Conservation (phyloP, 2,888 invertebrate species). For the Malacosoma neustria region DNA sequence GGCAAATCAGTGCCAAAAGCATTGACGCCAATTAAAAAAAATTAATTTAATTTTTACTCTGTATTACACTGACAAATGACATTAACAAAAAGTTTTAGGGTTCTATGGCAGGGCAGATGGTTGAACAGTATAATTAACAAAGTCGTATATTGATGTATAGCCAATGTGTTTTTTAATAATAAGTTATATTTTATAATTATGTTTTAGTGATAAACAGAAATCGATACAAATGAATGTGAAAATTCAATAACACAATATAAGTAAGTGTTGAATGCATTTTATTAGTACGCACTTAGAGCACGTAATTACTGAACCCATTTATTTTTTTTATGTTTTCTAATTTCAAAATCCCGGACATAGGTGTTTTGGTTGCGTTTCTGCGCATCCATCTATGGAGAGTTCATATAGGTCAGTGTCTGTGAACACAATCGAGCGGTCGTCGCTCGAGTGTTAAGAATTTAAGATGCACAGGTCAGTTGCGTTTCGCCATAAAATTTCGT, state of each 20-base stretch:
- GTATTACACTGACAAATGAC: too few relatives aligned
- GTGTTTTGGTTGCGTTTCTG: slow-evolving; percentile 44
- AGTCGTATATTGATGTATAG: slow-evolving; percentile 42
- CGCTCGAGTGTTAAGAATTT: slow-evolving; percentile 22
- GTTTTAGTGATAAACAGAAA: slow-evolving; percentile 30
- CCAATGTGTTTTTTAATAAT: slow-evolving; percentile 42
- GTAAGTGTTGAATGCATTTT: slow-evolving; percentile 26
- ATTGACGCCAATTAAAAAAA: too few relatives aligned
- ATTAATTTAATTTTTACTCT: too few relatives aligned
- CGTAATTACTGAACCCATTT: slow-evolving; percentile 43
- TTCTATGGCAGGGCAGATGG: slow-evolving; percentile 38
- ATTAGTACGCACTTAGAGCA: slow-evolving; percentile 38
- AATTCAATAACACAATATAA: slow-evolving; percentile 22
- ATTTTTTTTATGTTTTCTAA: slow-evolving; percentile 49
- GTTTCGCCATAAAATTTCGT: slow-evolving; percentile 39
- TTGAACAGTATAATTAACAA: slow-evolving; percentile 43
- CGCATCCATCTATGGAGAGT: slow-evolving; percentile 33
- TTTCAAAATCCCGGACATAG: slow-evolving; percentile 41
- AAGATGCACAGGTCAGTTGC: slow-evolving; percentile 43
- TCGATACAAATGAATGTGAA: slow-evolving; percentile 27
- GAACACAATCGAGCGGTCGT: slow-evolving; percentile 13
- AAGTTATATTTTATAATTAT: slow-evolving; percentile 28
- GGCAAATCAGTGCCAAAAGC: too few relatives aligned
- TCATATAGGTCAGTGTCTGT: slow-evolving; percentile 25
- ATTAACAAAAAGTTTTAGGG: too few relatives aligned